These are phyloP conservation scores for Myrmecobius fasciatus DNA, from an alignment of 2,113 vertebrate genomes.

Conservation along the genomic window DNA sequence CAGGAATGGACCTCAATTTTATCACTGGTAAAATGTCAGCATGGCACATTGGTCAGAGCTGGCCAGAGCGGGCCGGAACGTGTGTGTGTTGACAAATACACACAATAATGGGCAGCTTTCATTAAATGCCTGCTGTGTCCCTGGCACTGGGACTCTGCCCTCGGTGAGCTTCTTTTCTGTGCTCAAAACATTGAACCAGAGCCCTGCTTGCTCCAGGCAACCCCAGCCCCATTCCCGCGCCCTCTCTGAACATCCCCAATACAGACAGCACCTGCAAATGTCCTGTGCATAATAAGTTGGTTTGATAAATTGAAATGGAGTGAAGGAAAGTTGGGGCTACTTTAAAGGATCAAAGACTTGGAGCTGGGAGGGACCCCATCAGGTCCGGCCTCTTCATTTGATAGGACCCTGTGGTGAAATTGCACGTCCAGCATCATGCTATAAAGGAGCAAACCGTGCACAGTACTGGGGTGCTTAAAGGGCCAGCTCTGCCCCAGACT, in stretches of 20 bases:
- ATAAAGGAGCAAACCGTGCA: neutral
- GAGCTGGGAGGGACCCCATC: neutral
- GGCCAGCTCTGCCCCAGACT: neutral
- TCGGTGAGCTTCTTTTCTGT: too few relatives aligned
- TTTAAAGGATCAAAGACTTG: neutral
- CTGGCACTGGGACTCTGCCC: neutral
- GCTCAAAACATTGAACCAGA: too few relatives aligned
- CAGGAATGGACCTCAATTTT: neutral
- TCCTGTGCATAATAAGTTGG: fast-evolving
- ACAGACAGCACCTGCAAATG: neutral
- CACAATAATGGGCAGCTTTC: neutral
- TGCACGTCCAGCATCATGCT: neutral
- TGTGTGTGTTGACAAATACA: too few relatives aligned
- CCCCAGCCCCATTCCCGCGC: neutral
- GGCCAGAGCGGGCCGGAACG: too few relatives aligned
- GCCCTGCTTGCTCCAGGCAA: too few relatives aligned
- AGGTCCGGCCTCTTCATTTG: neutral
- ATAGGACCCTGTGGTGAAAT: neutral
- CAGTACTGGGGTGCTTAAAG: neutral
- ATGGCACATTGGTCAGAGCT: neutral
- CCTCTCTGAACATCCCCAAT: neutral
- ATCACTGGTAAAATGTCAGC: neutral
- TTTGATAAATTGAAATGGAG: neutral
- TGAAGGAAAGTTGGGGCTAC: neutral
- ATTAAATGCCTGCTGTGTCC: neutral